Percentiles rank a stretch among this genome's conserved stretches.
These are phyloP conservation scores for Spodoptera frugiperda DNA, from an alignment of 1,140 invertebrate genomes.

Conservation along the genomic window DNA sequence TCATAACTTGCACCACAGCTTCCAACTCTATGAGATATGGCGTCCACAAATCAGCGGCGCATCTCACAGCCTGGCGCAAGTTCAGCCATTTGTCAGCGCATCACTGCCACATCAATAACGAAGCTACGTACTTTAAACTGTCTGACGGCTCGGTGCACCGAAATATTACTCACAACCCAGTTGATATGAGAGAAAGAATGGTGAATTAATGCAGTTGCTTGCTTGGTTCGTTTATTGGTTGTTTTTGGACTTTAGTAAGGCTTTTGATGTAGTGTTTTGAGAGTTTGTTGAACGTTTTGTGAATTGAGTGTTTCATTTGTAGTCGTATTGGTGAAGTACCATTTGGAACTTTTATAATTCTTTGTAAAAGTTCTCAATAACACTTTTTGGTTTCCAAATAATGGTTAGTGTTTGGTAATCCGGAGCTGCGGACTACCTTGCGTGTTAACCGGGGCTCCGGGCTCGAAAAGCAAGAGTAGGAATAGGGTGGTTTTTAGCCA, in stretches of 20 bases:
- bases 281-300: no score
- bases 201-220: background rate
- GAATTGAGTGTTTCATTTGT: no score
- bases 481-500: no score
- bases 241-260: background rate
- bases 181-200: background rate
- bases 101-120: conserved; percentile 34
- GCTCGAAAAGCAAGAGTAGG: no score
- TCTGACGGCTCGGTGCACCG: conserved; percentile 21
- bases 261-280: no score
- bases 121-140: conserved; percentile 19
- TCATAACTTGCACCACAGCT: conserved; percentile 9
- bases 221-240: background rate
- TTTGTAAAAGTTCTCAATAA: no score
- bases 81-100: conserved; percentile 37
- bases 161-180: background rate
- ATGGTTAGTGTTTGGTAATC: no score
- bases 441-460: no score
- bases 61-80: background rate
- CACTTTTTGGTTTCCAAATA: no score
- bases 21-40: conserved; percentile 48
- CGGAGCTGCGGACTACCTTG: no score
- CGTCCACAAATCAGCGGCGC: conserved; percentile 47
- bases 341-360: no score
- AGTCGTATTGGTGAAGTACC: no score